phyloP scores from a whole-genome alignment of 2,888 invertebrate species.

The Charanyca ferruginea region DNA sequence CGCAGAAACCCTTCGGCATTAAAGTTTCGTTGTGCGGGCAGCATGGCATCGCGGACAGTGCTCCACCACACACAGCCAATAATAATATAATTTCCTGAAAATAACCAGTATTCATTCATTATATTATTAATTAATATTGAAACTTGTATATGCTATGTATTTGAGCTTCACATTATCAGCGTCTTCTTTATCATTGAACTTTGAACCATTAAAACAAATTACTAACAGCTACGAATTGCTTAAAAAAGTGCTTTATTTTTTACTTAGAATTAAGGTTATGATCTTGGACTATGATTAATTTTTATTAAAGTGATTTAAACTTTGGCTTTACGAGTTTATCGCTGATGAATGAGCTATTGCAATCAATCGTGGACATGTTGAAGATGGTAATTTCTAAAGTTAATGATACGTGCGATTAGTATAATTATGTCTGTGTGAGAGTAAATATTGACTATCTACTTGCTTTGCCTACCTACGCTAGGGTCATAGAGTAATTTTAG shows the following conservation, averaged over 20 bases:
- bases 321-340: constrained; percentile 9
- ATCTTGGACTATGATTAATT: neutral
- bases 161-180: constrained; percentile 27
- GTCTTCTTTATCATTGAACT: constrained; percentile 45
- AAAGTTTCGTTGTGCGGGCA: constrained; percentile 77
- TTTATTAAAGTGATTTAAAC: neutral
- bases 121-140: neutral
- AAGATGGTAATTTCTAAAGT: constrained; percentile 9
- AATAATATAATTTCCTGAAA: constrained; percentile 79
- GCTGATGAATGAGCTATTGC: neutral
- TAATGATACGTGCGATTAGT: no score
- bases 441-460: constrained; percentile 27
- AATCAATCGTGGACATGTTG: constrained; percentile 1
- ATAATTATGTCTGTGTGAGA: constrained; percentile 19
- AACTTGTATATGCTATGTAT: neutral
- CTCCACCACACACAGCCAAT: constrained; percentile 68
- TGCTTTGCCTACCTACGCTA: constrained; percentile 5
- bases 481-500: constrained; percentile 47
- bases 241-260: neutral
- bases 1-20: constrained; percentile 71
- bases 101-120: constrained; percentile 16
- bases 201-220: constrained; percentile 38
- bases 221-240: constrained; percentile 13
- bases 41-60: constrained; percentile 73
- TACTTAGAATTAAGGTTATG: neutral